These are phyloP conservation scores for Papilio gigon DNA, from an alignment of 2,888 invertebrate genomes.

Conservation along the genomic window DNA sequence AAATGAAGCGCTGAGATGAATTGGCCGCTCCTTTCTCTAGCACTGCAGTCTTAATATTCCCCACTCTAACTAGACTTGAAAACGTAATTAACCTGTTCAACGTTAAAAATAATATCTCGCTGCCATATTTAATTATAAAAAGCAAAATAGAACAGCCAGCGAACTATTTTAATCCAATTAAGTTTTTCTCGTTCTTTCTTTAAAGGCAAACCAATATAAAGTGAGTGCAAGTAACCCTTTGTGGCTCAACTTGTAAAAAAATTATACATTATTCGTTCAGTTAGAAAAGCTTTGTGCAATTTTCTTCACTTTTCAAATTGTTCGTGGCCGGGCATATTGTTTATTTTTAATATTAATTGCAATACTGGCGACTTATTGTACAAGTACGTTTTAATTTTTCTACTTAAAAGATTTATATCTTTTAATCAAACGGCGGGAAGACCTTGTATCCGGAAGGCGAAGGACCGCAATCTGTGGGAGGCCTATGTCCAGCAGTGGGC, in stretches of 20 bases:
- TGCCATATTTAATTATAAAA: not conserved
- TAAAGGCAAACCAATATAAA: slow-evolving; percentile 20
- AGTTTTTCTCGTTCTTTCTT: not conserved
- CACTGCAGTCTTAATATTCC: slow-evolving; percentile 1
- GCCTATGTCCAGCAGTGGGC: too few relatives aligned
- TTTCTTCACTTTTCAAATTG: not conserved
- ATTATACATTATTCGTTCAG: slow-evolving; percentile 1
- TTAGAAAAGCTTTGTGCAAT: slow-evolving; percentile 18
- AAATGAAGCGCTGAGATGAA: not conserved
- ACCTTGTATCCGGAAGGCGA: too few relatives aligned
- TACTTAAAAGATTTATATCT: too few relatives aligned
- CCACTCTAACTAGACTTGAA: not conserved
- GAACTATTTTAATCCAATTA: slow-evolving; percentile 10
- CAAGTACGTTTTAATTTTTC: not conserved
- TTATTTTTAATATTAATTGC: not conserved
- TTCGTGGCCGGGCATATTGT: not conserved
- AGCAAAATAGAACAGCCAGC: slow-evolving; percentile 6
- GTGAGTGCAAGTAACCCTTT: slow-evolving; percentile 15
- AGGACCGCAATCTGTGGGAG: too few relatives aligned
- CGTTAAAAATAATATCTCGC: not conserved
- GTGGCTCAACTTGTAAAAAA: slow-evolving; percentile 5
- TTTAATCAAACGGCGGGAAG: too few relatives aligned
- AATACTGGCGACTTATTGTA: not conserved
- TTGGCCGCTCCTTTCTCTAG: not conserved
- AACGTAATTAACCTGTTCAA: slow-evolving; percentile 12